Evolutionary conservation across 2,888 invertebrate species (phyloP).

Genomic region (Cephus nigrinus): DNA sequence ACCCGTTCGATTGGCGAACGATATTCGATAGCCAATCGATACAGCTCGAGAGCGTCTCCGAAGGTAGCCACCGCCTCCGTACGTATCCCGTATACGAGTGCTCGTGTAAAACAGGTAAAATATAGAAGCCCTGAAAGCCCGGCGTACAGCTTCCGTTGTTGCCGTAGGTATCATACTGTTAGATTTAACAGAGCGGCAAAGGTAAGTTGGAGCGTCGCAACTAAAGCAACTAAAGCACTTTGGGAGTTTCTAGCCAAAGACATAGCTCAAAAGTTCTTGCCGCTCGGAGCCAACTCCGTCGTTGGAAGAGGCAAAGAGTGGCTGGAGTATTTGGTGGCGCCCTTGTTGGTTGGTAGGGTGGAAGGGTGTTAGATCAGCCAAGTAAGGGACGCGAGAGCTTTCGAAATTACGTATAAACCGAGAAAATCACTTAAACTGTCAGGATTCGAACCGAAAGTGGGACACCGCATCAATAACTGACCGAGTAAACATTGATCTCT

Average conservation of each 20-base stretch:
- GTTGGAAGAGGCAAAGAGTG: neutral
- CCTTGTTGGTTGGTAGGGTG: neutral
- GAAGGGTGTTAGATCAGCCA: neutral
- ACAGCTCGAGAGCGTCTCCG: neutral
- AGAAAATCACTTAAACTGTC: constrained; percentile 13
- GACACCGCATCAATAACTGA: constrained; percentile 5
- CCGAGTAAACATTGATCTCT: neutral
- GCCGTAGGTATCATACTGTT: neutral
- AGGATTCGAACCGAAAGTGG: constrained; percentile 9
- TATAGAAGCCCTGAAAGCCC: neutral
- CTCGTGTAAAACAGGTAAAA: neutral
- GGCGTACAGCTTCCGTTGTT: neutral
- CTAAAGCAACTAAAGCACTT: constrained; percentile 10
- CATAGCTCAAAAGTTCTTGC: constrained; percentile 11
- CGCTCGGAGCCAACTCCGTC: constrained; percentile 3
- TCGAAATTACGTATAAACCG: constrained; percentile 9
- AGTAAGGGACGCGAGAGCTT: neutral
- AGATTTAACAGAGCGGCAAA: constrained; percentile 1
- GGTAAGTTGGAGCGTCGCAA: neutral
- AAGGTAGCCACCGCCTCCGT: neutral
- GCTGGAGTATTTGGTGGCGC: neutral
- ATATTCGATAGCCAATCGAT: neutral
- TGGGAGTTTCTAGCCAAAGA: neutral
- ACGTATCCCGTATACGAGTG: neutral
- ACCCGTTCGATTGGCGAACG: neutral